phyloP scores from a whole-genome alignment of 1,140 invertebrate genomes.

The Macrotrachela quadricornifera region DNA sequence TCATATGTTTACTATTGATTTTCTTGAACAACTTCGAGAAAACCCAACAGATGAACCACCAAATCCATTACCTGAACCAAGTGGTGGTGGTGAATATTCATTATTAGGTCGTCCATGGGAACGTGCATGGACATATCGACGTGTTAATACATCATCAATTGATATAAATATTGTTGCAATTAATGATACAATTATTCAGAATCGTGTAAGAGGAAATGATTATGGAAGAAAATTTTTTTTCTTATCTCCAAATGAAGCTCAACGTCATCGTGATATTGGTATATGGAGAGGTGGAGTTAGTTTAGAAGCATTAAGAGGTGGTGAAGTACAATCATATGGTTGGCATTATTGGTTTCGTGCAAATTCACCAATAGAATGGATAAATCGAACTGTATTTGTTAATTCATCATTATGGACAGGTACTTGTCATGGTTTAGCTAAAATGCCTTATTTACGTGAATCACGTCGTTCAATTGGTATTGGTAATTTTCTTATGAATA shows the following conservation, averaged over 20 bases:
- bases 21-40: too few species aligned
- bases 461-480: conserved; percentile 7
- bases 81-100: too few species aligned
- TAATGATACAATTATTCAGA: neutral
- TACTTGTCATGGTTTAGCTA: neutral
- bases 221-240: conserved; percentile 1
- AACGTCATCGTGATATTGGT: neutral
- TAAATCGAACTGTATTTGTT: neutral
- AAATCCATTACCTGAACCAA: too few species aligned
- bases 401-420: neutral
- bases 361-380: neutral
- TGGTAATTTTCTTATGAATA: conserved; percentile 2
- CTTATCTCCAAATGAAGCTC: neutral
- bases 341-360: neutral
- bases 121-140: too few species aligned
- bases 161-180: too few species aligned
- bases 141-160: too few species aligned
- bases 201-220: conserved; percentile 9
- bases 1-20: too few species aligned
- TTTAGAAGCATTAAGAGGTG: neutral
- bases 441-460: conserved; percentile 8
- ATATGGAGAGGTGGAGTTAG: conserved; percentile 9
- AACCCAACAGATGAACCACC: too few species aligned
- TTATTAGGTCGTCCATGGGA: too few species aligned
- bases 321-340: conserved; percentile 6